Evolutionary conservation across 1,140 invertebrate genomes (phyloP), one percentile per base, ranked within the genome.

Genomic region (Hylyphantes graminicola): DNA sequence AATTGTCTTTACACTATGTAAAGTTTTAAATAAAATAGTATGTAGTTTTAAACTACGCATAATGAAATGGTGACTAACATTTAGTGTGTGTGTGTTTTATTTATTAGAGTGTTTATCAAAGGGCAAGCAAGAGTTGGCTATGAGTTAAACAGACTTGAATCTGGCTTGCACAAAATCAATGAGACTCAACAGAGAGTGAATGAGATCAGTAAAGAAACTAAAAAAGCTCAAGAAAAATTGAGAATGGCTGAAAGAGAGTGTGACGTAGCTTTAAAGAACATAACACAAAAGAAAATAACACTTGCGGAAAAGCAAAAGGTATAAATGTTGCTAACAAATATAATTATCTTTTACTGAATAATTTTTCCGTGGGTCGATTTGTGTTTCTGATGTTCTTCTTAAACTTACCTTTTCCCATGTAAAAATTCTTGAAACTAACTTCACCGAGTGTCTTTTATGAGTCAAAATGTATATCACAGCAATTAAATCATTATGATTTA

Each of bases 201-300:
- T 82, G 92, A 93, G 77, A 96, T 96, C 94, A 93, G 93, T 0
- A 91, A 93, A 35, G 95, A 96, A 88, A 88, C 96, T 74, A 94
- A 93, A 88, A 90, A 93, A 11, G 94, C 94, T n/a, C 93, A 95
- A 89, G 91, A 91, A 53, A 93, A 92, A 91, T 93, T 94, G 9
- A 91, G 91, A 11, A 92, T 93, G 87, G 94, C 93, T 89, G 94
- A 94, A 87, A 91, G 92, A 86, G 90, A 92, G 88, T 96, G 95
- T 89, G 93, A 96, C 84, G 92, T 94, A 85, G 94, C 93, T 88
- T 89, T 95, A 87, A 92, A 93, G 17, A 93, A 93, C 75, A 94
- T 96, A 87, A 93, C 93, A 87, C 35, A n/a, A 15, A 76, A 84
- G 35, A 76, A 59, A 70, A 19, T 13, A 17, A 54, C 70, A 54